Percentiles rank a stretch among this genome's conserved stretches.
Evolutionary conservation across 2,888 invertebrate genomes (phyloP).

Genomic region (Tipula vernalis): DNA sequence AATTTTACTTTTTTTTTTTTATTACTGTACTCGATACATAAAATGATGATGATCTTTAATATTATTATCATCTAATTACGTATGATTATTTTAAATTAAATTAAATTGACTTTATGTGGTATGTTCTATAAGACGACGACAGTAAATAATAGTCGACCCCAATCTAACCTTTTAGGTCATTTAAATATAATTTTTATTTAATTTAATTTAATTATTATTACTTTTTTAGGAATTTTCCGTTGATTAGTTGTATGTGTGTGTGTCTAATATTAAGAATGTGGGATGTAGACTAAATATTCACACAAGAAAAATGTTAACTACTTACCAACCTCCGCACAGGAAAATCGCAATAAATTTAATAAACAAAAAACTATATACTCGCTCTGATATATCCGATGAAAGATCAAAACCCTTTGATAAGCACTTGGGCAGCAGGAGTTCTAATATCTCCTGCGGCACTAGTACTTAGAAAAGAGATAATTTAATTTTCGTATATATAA

Average conservation of each 20-base stretch:
- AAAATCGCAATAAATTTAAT: background rate
- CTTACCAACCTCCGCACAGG: background rate
- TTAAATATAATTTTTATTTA: background rate
- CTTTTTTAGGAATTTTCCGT: background rate
- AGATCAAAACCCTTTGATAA: constrained; percentile 39
- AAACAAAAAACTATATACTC: too few relatives aligned
- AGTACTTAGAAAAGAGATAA: constrained; percentile 36
- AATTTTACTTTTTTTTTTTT: background rate
- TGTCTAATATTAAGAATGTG: background rate
- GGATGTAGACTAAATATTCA: background rate
- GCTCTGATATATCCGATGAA: background rate
- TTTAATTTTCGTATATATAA: background rate
- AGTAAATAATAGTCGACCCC: background rate
- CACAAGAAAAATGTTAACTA: background rate
- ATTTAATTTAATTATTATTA: background rate
- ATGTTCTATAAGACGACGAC: background rate
- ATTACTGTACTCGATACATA: background rate
- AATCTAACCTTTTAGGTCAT: background rate
- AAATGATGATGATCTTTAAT: background rate
- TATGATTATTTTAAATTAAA: constrained; percentile 4
- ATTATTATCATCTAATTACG: background rate
- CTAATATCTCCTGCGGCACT: constrained; percentile 38
- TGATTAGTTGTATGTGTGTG: background rate
- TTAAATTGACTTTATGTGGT: background rate
- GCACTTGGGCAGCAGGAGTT: constrained; percentile 40